A percentile compares a stretch with the other conserved stretches of the same genome.
These are phyloP conservation scores for Burhinus oedicnemus DNA, from an alignment of 2,113 vertebrate genomes.

Conservation along the genomic window DNA sequence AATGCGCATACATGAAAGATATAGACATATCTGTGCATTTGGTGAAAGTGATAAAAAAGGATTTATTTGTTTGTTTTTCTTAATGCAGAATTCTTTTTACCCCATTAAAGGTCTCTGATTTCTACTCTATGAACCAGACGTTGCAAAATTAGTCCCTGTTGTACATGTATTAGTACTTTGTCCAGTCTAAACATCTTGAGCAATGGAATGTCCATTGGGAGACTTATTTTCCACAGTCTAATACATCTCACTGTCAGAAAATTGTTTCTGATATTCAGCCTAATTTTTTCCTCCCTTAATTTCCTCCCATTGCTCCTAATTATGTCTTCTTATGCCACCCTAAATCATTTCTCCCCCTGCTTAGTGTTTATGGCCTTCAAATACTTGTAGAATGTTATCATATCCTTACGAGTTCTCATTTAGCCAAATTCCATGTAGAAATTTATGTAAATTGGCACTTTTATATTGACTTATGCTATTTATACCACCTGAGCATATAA, in stretches of 20 bases:
- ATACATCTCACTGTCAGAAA: slow-evolving; percentile 52
- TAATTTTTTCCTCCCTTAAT: slow-evolving; percentile 42
- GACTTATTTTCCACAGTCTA: slow-evolving; percentile 30
- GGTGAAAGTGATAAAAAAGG: background rate
- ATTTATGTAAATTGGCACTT: slow-evolving; percentile 18
- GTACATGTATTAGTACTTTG: slow-evolving; percentile 2
- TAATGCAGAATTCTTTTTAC: background rate
- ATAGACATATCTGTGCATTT: background rate
- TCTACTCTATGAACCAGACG: background rate
- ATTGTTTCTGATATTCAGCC: slow-evolving; percentile 37
- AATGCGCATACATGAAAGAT: rapidly evolving
- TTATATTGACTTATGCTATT: background rate
- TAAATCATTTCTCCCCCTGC: slow-evolving; percentile 34
- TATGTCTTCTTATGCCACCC: background rate
- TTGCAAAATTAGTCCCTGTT: slow-evolving; percentile 6
- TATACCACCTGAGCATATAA: background rate
- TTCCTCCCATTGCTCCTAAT: slow-evolving; percentile 54
- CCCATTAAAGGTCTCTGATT: background rate
- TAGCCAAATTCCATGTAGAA: slow-evolving; percentile 13
- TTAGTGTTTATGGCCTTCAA: slow-evolving; percentile 38
- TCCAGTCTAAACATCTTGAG: slow-evolving; percentile 45
- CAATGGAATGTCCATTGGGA: slow-evolving; percentile 33
- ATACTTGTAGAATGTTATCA: slow-evolving; percentile 51
- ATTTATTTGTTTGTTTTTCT: background rate
- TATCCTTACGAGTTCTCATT: slow-evolving; percentile 1